These are phyloP conservation scores for Podarcis siculus DNA, from an alignment of 2,797 vertebrate species.

Conservation along the genomic window DNA sequence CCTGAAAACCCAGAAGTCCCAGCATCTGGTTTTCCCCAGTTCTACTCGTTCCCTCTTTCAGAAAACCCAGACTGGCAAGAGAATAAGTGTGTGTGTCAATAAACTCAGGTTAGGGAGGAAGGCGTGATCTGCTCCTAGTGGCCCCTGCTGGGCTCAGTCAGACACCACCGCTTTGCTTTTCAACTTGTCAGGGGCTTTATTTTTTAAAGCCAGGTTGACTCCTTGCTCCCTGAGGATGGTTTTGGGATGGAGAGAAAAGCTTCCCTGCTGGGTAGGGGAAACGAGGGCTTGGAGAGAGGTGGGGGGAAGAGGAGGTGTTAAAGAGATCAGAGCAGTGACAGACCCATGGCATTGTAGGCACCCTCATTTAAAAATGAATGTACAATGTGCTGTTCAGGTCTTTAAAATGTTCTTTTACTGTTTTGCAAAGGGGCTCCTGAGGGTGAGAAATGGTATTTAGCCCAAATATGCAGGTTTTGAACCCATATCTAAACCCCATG, in stretches of 20 bases:
- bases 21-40: too few relatives aligned
- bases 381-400: neutral
- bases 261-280: conserved; percentile 29
- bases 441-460: neutral
- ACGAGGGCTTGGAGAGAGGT: neutral
- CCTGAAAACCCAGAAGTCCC: neutral
- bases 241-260: conserved; percentile 31
- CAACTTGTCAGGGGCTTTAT: conserved; percentile 17
- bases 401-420: neutral
- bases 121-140: neutral
- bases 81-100: neutral
- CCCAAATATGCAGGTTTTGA: neutral
- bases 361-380: neutral
- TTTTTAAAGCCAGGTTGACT: conserved; percentile 7
- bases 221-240: neutral
- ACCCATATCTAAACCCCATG: neutral
- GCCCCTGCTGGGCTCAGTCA: conserved; percentile 6
- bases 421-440: neutral
- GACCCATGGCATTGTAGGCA: neutral
- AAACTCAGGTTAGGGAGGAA: neutral
- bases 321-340: neutral
- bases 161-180: neutral
- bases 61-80: neutral
- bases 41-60: neutral
- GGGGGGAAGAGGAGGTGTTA: neutral